Evolutionary conservation across 2,113 vertebrate species (phyloP).

Genomic region (Nanorana parkeri): DNA sequence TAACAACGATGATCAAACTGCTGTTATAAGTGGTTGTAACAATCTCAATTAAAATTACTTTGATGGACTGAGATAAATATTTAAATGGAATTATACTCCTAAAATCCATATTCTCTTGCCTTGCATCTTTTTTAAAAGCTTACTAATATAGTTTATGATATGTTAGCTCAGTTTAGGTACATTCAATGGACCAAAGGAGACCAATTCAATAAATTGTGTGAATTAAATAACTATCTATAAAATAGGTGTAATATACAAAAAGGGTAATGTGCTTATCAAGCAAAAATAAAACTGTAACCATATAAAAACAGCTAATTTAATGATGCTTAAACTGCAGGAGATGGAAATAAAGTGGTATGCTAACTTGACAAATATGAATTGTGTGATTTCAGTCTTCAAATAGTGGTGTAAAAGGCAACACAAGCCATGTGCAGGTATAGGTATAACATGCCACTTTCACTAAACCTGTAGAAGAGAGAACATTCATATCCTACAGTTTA

Average conservation of each 20-base stretch:
- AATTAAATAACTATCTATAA: slow-evolving; percentile 44
- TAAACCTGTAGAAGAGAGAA: too few relatives aligned
- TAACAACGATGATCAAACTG: slow-evolving; percentile 79
- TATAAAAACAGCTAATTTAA: slow-evolving; percentile 14
- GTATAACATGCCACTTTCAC: too few relatives aligned
- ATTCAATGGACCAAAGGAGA: slow-evolving; percentile 41
- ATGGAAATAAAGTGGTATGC: background rate
- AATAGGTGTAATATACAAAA: slow-evolving; percentile 29
- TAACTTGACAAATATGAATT: too few relatives aligned
- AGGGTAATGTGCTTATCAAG: slow-evolving; percentile 29
- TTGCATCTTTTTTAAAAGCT: slow-evolving; percentile 42
- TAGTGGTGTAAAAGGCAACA: too few relatives aligned
- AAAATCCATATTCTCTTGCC: slow-evolving; percentile 51
- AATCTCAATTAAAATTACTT: slow-evolving; percentile 81
- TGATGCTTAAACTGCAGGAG: background rate
- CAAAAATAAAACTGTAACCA: slow-evolving; percentile 14
- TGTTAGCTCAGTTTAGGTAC: slow-evolving; percentile 44
- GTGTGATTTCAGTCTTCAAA: too few relatives aligned
- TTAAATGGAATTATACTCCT: slow-evolving; percentile 60
- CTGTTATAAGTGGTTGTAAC: slow-evolving; percentile 80
- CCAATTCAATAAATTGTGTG: slow-evolving; percentile 36
- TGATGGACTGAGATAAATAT: slow-evolving; percentile 70
- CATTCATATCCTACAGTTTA: too few relatives aligned
- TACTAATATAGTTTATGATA: slow-evolving; percentile 44
- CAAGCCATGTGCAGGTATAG: too few relatives aligned